Base-by-base conservation (phyloP, 2,797 vertebrate genomes). In the Zalophus californianus region DNA sequence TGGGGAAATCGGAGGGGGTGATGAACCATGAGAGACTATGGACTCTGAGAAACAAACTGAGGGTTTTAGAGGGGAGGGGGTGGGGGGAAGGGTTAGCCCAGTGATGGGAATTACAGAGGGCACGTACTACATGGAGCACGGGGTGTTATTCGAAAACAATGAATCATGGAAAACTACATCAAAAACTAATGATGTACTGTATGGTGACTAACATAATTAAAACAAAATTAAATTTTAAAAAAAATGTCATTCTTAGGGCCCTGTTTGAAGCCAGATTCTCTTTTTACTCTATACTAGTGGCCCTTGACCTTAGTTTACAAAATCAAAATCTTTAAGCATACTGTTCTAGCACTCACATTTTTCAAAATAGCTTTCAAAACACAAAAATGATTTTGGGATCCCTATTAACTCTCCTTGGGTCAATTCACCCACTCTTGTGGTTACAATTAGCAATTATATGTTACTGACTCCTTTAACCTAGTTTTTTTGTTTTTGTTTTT, bases 281-380 rank as follows among this genome's bases (percentile, higher is more conserved):
- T 72, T 92, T 83, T 79, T 54, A 79, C 12, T 54, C 56, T 56
- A 64, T 16, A 89, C 25, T 62, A 41, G 48, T 27, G 29, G 62
- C 78, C 35, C 16, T 64, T 77, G 68, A 66, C 32, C 21, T 60
- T 94, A 72, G 91, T 48, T 87, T 88, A 89, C 7, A 50, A 84
- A 79, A 89, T 41, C 15, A 92, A 79, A 89, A 91, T 41, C 27
- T 85, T 91, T 66, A 73, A 50, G 72, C 58, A 92, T 13, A 32
- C 14, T 83, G 11, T 50, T 94, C 21, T 35, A 32, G 13, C 11
- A 44, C 12, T 77, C 83, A 72, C 7, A 20, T 84, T 88, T 96
- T 84, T 35, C 2, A 66, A 21, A 83, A 66, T 52, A 94, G 21
- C 50, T 86, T 44, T n/a, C 10, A 27, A 77, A 77, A 77, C 44